These are phyloP conservation scores for Henricia sp. DNA, from an alignment of 53 echinoderm and acorn worm species.

Conservation along the genomic window DNA sequence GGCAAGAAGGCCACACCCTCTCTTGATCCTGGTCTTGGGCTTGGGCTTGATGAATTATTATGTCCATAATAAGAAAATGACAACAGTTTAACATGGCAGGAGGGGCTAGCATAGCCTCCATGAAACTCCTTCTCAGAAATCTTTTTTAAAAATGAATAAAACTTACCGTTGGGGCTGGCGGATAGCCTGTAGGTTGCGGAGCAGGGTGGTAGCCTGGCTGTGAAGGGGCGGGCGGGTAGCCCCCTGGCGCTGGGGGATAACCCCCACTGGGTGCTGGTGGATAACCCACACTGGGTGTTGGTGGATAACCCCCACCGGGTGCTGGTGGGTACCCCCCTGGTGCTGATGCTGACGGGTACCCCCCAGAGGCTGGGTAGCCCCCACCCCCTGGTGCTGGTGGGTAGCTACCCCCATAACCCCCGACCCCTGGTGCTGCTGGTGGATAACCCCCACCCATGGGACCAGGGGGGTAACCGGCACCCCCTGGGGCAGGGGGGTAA, in stretches of 20 bases:
- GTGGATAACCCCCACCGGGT: conserved; percentile 39
- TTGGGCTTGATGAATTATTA: too few species aligned
- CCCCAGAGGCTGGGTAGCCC: conserved; percentile 64
- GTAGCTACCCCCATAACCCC: conserved; percentile 54
- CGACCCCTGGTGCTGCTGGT: conserved; percentile 36
- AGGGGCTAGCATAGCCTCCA: too few species aligned
- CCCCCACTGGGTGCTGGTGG: conserved; percentile 52
- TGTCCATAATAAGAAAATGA: too few species aligned
- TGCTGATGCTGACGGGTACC: conserved; percentile 37
- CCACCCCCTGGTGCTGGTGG: conserved; percentile 48
- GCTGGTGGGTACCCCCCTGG: conserved; percentile 65
- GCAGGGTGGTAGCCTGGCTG: conserved; percentile 67
- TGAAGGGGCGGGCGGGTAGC: conserved; percentile 35
- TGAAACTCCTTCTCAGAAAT: too few species aligned
- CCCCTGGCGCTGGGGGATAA: conserved; percentile 48
- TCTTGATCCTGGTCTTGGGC: background rate
- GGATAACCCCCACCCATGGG: conserved; percentile 2
- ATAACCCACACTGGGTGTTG: conserved; percentile 48
- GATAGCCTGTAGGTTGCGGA: conserved; percentile 62
- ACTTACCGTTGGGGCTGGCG: conserved; percentile 2
- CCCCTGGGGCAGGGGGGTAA: conserved; percentile 51
- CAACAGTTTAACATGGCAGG: too few species aligned
- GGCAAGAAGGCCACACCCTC: background rate
- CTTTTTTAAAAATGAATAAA: background rate
- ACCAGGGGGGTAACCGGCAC: conserved; percentile 60